Evolutionary conservation across 2,888 invertebrate genomes (phyloP).

Genomic region (Acrobeloides nanus): DNA sequence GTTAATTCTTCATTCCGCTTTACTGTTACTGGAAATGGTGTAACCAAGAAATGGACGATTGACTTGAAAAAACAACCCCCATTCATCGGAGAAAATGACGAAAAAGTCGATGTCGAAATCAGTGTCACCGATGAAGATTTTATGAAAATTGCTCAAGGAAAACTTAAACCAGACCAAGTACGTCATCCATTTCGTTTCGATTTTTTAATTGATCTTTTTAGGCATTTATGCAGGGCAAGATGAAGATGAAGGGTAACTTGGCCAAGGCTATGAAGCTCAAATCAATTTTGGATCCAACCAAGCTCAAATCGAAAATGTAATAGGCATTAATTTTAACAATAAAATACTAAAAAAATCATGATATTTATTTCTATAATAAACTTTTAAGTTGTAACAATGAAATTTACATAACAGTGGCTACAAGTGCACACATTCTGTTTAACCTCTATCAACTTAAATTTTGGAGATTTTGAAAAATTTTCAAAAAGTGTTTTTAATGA

Average conservation of each 20-base stretch:
- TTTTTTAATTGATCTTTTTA: slow-evolving; percentile 2
- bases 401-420: too few species aligned
- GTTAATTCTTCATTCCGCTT: slow-evolving; percentile 78
- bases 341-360: too few species aligned
- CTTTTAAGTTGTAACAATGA: too few species aligned
- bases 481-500: too few species aligned
- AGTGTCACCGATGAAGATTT: slow-evolving; percentile 81
- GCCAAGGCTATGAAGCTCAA: slow-evolving; percentile 87
- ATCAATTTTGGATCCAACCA: slow-evolving; percentile 61
- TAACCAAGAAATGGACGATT: slow-evolving; percentile 79
- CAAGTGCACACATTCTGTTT: too few species aligned
- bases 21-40: slow-evolving; percentile 67
- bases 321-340: not conserved
- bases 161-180: slow-evolving; percentile 81
- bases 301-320: slow-evolving; percentile 52
- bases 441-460: too few species aligned
- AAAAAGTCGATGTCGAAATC: slow-evolving; percentile 58
- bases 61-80: slow-evolving; percentile 68
- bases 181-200: not conserved
- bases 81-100: slow-evolving; percentile 23
- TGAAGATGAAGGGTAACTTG: slow-evolving; percentile 91
- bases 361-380: too few species aligned
- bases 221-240: slow-evolving; percentile 71
- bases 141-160: slow-evolving; percentile 76
- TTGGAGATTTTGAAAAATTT: too few species aligned